Conservation (phyloP, 1,140 invertebrate species). For the Lordiphosa clarofinis region DNA sequence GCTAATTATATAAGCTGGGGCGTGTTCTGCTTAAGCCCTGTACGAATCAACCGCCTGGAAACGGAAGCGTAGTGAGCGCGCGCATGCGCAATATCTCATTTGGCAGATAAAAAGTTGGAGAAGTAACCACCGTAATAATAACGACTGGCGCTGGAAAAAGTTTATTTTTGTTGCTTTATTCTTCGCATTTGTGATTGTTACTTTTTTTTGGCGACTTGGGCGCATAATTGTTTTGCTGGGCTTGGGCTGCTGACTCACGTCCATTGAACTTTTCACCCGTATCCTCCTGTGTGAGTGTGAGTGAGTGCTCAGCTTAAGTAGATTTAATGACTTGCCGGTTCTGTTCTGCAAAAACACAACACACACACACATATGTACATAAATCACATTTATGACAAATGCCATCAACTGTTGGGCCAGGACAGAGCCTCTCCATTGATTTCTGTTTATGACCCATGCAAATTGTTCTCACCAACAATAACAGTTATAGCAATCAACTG, state of each 20-base stretch:
- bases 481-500: conserved; percentile 60
- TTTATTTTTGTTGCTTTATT: conserved; percentile 29
- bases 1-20: conserved; percentile 60
- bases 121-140: conserved; percentile 52
- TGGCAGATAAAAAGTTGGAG: conserved; percentile 54
- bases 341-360: conserved; percentile 14
- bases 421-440: neutral
- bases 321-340: conserved; percentile 68
- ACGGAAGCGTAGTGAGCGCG: conserved; percentile 56
- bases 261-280: conserved; percentile 74
- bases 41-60: conserved; percentile 46
- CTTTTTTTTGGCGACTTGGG: conserved; percentile 48
- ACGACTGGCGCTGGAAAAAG: conserved; percentile 61
- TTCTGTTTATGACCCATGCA: conserved; percentile 32
- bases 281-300: conserved; percentile 33
- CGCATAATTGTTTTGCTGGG: conserved; percentile 55
- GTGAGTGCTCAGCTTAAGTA: conserved; percentile 61
- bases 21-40: conserved; percentile 34
- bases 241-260: conserved; percentile 55
- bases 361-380: conserved; percentile 19
- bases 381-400: conserved; percentile 70
- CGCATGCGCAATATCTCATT: conserved; percentile 70
- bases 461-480: conserved; percentile 21
- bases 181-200: conserved; percentile 8
- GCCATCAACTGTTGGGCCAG: conserved; percentile 26